Evolutionary conservation across 2,797 vertebrate genomes (phyloP).

Genomic region (Vipera latastei): DNA sequence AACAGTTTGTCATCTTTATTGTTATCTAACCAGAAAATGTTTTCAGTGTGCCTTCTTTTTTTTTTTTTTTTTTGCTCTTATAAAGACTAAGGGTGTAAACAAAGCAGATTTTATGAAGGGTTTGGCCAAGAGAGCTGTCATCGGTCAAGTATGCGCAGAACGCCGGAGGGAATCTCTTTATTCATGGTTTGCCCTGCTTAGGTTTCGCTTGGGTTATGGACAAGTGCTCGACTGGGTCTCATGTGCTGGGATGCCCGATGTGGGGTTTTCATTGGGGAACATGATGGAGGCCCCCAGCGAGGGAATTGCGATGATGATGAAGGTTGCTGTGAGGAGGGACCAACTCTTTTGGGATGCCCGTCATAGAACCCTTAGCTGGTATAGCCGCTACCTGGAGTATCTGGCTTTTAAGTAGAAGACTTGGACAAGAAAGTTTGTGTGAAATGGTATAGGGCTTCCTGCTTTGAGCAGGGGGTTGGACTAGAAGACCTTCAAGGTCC

Average conservation of each 20-base stretch:
- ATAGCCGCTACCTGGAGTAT: background rate
- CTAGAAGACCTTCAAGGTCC: background rate
- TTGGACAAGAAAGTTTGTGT: background rate
- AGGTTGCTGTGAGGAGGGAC: conserved; percentile 55
- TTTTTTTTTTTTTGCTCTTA: background rate
- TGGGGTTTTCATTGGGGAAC: background rate
- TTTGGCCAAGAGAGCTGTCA: conserved; percentile 43
- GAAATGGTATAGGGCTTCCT: background rate
- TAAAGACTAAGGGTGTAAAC: background rate
- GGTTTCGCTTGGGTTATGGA: conserved; percentile 34
- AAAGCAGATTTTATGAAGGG: background rate
- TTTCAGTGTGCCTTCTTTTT: background rate
- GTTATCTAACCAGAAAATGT: background rate
- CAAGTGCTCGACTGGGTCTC: conserved; percentile 28
- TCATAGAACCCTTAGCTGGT: conserved; percentile 22
- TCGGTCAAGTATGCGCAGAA: background rate
- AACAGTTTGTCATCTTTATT: accelerated
- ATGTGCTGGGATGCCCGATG: background rate
- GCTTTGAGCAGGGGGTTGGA: background rate
- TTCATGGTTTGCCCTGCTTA: conserved; percentile 46
- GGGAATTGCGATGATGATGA: conserved; percentile 17
- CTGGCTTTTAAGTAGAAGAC: background rate
- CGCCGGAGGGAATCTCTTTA: background rate
- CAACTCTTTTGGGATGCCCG: conserved; percentile 53
- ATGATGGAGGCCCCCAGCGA: background rate